Evolutionary conservation across 1,140 invertebrate genomes (phyloP).

Genomic region (Sipha flava): DNA sequence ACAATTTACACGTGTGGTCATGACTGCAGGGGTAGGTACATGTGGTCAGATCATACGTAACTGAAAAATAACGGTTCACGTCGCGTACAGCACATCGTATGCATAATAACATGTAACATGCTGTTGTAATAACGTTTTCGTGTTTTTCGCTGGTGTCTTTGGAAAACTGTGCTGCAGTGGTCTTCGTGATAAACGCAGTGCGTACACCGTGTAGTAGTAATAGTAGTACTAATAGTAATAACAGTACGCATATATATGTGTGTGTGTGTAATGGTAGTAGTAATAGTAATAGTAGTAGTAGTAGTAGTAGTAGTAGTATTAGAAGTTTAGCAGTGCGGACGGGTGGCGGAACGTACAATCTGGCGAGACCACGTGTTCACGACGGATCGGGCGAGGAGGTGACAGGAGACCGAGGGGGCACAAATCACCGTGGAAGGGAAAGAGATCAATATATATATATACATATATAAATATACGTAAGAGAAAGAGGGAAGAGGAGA

Average conservation of each 20-base stretch:
- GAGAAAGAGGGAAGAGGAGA: background rate
- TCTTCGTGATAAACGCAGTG: no score
- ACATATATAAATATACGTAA: background rate
- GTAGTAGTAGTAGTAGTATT: background rate
- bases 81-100: no score
- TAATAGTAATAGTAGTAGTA: background rate
- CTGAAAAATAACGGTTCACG: no score
- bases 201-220: no score
- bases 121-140: no score
- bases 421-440: slow-evolving; percentile 9
- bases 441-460: background rate
- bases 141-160: no score
- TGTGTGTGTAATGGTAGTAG: background rate
- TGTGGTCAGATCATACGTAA: no score
- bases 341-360: background rate
- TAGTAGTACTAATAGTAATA: no score
- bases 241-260: background rate
- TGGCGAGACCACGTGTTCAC: slow-evolving; percentile 17
- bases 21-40: no score
- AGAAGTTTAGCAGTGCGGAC: background rate
- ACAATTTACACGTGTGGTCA: no score
- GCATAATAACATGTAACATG: no score
- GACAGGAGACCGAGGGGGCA: background rate
- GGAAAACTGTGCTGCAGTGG: no score
- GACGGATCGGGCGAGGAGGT: background rate